A percentile compares a stretch with the other conserved stretches of the same genome.
Conservation (phyloP, 2,888 invertebrate genomes). For the Pheosia tremula region DNA sequence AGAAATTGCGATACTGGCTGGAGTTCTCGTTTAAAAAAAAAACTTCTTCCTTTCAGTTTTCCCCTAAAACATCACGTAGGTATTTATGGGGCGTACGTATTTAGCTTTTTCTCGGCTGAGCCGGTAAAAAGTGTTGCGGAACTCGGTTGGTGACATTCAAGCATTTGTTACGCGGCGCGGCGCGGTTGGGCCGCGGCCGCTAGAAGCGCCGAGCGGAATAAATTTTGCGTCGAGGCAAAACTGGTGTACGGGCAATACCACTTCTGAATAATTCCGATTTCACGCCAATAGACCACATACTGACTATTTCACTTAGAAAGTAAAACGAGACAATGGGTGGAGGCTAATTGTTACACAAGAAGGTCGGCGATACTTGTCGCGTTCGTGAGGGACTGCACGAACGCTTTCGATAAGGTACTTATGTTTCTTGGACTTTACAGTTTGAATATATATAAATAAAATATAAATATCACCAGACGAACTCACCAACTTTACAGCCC, state of each 20-base stretch:
- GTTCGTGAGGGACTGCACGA: conserved; percentile 35
- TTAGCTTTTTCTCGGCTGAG: conserved; percentile 29
- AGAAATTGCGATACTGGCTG: conserved; percentile 30
- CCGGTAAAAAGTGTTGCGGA: conserved; percentile 20
- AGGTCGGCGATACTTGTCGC: conserved; percentile 58
- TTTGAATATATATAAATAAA: neutral
- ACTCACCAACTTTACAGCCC: too few relatives aligned
- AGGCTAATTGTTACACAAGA: conserved; percentile 65
- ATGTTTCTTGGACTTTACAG: neutral
- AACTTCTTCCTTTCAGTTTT: conserved; percentile 32
- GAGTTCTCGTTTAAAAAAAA: conserved; percentile 30
- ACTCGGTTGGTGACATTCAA: conserved; percentile 9
- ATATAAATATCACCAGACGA: too few relatives aligned
- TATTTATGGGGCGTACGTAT: conserved; percentile 21
- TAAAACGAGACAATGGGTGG: conserved; percentile 58
- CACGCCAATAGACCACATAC: conserved; percentile 54
- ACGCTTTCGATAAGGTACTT: conserved; percentile 17
- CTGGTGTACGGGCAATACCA: conserved; percentile 23
- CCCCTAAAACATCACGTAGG: conserved; percentile 24
- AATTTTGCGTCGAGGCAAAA: conserved; percentile 10
- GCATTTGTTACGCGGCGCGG: conserved; percentile 6
- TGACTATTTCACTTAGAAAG: conserved; percentile 72
- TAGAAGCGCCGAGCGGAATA: neutral
- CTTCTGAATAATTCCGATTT: conserved; percentile 67
- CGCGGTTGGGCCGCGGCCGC: neutral